These are phyloP conservation scores for Pteruthius melanotis DNA, from an alignment of 2,113 vertebrate genomes.

Conservation along the genomic window DNA sequence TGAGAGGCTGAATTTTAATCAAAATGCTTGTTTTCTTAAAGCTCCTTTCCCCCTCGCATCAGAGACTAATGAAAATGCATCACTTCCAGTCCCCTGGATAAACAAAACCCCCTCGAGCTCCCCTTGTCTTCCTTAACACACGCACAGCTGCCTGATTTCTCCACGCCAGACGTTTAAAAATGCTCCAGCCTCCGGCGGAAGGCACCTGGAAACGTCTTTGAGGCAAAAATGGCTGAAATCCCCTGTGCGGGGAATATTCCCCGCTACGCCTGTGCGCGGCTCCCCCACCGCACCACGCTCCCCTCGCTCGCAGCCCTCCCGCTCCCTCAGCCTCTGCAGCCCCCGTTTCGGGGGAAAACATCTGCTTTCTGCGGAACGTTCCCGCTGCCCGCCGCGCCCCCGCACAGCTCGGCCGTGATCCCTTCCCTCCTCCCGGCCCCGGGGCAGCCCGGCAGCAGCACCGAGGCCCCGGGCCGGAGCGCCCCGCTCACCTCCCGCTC, in stretches of 20 bases:
- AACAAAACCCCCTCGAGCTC: not conserved
- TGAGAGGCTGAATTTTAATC: not conserved
- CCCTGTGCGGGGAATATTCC: accelerated
- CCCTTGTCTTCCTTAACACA: not conserved
- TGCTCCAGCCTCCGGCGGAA: not conserved
- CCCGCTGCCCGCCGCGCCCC: not conserved
- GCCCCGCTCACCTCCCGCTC: slow-evolving; percentile 13
- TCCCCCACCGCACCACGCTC: not conserved
- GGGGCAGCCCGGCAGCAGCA: not conserved
- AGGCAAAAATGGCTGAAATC: not conserved
- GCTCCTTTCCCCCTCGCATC: not conserved
- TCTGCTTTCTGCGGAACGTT: accelerated
- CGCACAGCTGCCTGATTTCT: not conserved
- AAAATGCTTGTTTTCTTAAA: not conserved
- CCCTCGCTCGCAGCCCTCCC: not conserved
- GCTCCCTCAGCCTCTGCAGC: not conserved
- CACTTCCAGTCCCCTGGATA: not conserved
- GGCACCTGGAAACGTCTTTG: not conserved
- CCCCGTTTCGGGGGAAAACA: accelerated
- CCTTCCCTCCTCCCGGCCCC: accelerated
- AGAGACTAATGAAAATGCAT: not conserved
- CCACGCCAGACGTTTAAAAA: not conserved
- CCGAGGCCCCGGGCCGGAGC: not conserved
- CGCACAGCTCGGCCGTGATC: accelerated
- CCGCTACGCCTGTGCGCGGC: not conserved